A percentile compares a stretch with the other conserved stretches of the same genome.
Evolutionary conservation across 1,140 invertebrate species (phyloP).

Genomic region (Dryas iulia): DNA sequence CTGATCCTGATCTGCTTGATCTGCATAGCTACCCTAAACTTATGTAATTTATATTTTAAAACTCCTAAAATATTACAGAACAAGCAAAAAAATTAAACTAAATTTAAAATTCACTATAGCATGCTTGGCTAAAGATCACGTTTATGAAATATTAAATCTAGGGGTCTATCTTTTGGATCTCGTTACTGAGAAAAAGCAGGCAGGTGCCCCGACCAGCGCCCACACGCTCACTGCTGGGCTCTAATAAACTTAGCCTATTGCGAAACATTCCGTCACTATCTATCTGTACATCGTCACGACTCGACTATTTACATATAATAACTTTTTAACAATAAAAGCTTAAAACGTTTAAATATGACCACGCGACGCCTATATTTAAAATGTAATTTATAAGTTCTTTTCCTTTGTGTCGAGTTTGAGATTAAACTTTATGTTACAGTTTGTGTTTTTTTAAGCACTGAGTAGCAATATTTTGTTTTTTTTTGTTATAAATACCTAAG

Average conservation of each 20-base stretch:
- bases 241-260: slow-evolving; percentile 55
- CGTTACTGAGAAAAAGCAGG: slow-evolving; percentile 46
- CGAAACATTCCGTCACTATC: slow-evolving; percentile 78
- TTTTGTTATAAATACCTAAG: no score
- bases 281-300: slow-evolving; percentile 71
- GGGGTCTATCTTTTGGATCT: slow-evolving; percentile 53
- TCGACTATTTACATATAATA: slow-evolving; percentile 78
- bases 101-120: slow-evolving; percentile 53
- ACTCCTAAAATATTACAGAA: background rate
- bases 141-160: slow-evolving; percentile 73
- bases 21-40: no score
- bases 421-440: background rate
- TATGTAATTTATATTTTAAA: no score
- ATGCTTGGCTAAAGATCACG: slow-evolving; percentile 62
- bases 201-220: slow-evolving; percentile 59
- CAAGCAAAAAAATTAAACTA: slow-evolving; percentile 34
- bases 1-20: no score
- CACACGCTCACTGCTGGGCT: slow-evolving; percentile 50
- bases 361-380: slow-evolving; percentile 46
- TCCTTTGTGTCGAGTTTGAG: background rate
- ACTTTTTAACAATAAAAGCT: slow-evolving; percentile 72
- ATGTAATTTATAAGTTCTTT: slow-evolving; percentile 47
- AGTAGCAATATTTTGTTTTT: background rate
- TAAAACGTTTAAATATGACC: slow-evolving; percentile 55
- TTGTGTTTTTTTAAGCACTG: background rate